A percentile compares a stretch with the other conserved stretches of the same genome.
Conservation (phyloP, 2,113 vertebrate species). For the Microtus richardsoni region DNA sequence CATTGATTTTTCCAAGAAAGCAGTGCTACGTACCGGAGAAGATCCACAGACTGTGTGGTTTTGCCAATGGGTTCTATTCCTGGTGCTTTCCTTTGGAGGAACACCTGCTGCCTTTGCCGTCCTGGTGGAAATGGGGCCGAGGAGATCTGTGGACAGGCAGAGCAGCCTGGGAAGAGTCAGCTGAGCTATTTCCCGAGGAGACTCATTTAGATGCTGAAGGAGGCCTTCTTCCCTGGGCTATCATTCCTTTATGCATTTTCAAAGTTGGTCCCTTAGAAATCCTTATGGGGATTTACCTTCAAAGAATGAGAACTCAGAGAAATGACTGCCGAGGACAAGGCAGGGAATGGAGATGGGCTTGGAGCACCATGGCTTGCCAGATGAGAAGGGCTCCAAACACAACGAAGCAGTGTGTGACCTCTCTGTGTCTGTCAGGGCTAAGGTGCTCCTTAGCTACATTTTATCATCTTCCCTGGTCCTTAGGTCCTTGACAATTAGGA, state of each 20-base stretch:
- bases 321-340: neutral
- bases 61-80: no score
- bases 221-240: neutral
- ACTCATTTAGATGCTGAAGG: neutral
- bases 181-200: neutral
- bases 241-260: neutral
- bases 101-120: neutral
- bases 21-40: neutral
- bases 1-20: neutral
- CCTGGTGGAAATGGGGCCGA: neutral
- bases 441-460: neutral
- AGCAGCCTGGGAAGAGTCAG: neutral
- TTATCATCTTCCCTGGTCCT: neutral
- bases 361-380: neutral
- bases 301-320: conserved; percentile 26
- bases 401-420: neutral
- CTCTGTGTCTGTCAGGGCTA: neutral
- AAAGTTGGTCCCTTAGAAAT: conserved; percentile 23
- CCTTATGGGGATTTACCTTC: conserved; percentile 1
- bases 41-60: accelerated
- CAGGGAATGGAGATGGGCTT: neutral
- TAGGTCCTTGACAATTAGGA: neutral
- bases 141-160: neutral
- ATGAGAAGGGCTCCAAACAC: neutral
- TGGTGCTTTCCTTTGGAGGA: neutral